phyloP scores from a whole-genome alignment of 2,888 invertebrate species.

The Leptarthrus brevirostris region DNA sequence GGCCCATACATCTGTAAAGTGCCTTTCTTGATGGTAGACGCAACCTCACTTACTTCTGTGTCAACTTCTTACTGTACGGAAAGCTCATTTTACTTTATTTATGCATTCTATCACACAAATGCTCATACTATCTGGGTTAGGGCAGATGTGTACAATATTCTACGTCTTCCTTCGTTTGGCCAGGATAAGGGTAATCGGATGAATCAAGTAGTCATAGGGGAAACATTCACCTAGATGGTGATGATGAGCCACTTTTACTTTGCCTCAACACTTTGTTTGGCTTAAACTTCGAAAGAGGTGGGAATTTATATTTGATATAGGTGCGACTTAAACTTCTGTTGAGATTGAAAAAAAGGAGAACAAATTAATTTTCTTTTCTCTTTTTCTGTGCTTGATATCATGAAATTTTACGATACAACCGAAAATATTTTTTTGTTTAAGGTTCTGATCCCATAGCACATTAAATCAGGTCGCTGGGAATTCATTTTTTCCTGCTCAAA shows the following conservation, averaged over 20 bases:
- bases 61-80: not conserved
- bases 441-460: not conserved
- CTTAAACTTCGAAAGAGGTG: not conserved
- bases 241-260: constrained; percentile 31
- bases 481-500: not conserved
- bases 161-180: constrained; percentile 21
- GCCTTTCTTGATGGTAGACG: not conserved
- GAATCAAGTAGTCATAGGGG: constrained; percentile 43
- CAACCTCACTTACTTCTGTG: not conserved
- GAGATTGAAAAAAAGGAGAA: constrained; percentile 9
- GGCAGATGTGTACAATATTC: not conserved
- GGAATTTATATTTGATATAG: constrained; percentile 16
- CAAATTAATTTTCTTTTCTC: not conserved
- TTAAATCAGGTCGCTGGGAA: not conserved
- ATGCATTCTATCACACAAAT: constrained; percentile 17
- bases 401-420: not conserved
- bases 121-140: constrained; percentile 9
- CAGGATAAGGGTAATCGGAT: constrained; percentile 40
- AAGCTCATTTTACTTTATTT: constrained; percentile 39
- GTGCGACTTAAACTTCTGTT: constrained; percentile 13
- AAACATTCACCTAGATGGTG: constrained; percentile 19
- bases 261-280: constrained; percentile 1
- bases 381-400: not conserved
- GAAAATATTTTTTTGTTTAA: not conserved
- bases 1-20: not conserved